Evolutionary conservation across 1,140 invertebrate genomes (phyloP).

Genomic region (Coenobita brevimanus): DNA sequence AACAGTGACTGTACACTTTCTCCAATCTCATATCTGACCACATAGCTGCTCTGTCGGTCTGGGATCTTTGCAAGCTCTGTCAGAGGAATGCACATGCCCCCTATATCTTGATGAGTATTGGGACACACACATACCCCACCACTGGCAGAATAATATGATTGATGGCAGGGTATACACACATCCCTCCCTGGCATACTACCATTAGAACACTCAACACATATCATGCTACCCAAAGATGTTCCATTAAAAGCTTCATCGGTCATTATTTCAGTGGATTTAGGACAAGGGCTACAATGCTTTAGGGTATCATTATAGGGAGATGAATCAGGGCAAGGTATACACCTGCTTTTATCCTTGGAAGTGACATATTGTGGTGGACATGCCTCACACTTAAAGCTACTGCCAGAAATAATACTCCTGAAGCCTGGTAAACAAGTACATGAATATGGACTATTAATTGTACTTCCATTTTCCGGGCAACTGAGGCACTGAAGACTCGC

Average conservation of each 20-base stretch:
- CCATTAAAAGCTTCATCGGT: slow-evolving; percentile 54
- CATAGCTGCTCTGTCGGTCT: slow-evolving; percentile 72
- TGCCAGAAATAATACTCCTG: too few species aligned
- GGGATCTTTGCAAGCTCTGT: slow-evolving; percentile 71
- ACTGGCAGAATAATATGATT: slow-evolving; percentile 59
- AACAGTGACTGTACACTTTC: slow-evolving; percentile 75
- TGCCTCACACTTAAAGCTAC: too few species aligned
- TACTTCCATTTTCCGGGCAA: too few species aligned
- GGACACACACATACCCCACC: slow-evolving; percentile 71
- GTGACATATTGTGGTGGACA: too few species aligned
- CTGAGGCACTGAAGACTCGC: too few species aligned
- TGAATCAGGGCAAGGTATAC: too few species aligned
- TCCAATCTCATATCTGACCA: slow-evolving; percentile 73
- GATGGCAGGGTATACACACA: slow-evolving; percentile 74
- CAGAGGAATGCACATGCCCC: slow-evolving; percentile 74
- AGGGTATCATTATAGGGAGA: too few species aligned
- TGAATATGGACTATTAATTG: too few species aligned
- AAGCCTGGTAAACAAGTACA: too few species aligned
- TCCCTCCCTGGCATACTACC: slow-evolving; percentile 74
- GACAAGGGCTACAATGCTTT: too few species aligned
- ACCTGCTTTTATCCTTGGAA: too few species aligned
- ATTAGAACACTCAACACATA: slow-evolving; percentile 75
- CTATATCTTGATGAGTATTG: slow-evolving; percentile 70
- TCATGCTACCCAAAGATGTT: slow-evolving; percentile 56
- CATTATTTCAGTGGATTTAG: slow-evolving; percentile 33